A percentile compares a stretch with the other conserved stretches of the same genome.
These are phyloP conservation scores for Dyspetes luteomarginatus DNA, from an alignment of 2,888 invertebrate genomes.

Conservation along the genomic window DNA sequence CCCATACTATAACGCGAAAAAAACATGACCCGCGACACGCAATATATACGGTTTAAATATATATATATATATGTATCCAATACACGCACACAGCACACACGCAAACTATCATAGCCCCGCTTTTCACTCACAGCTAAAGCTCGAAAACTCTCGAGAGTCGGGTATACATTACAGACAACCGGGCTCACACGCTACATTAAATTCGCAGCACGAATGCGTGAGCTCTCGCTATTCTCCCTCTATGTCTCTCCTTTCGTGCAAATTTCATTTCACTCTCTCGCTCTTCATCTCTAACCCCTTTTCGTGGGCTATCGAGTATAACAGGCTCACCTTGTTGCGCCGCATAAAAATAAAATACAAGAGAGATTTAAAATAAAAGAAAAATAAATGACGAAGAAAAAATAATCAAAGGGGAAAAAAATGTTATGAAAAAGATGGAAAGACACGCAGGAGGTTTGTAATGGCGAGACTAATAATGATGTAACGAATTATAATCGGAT, in stretches of 20 bases:
- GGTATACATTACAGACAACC: slow-evolving; percentile 60
- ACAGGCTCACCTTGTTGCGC: slow-evolving; percentile 13
- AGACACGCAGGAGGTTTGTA: slow-evolving; percentile 53
- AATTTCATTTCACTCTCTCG: slow-evolving; percentile 49
- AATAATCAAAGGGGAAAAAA: slow-evolving; percentile 5
- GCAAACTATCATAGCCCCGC: not conserved
- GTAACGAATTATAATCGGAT: slow-evolving; percentile 51
- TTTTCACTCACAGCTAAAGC: slow-evolving; percentile 33
- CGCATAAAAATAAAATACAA: slow-evolving; percentile 1
- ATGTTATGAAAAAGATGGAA: slow-evolving; percentile 1
- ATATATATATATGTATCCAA: slow-evolving; percentile 1
- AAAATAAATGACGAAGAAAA: not conserved
- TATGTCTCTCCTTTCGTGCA: slow-evolving; percentile 33
- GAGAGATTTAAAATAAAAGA: not conserved
- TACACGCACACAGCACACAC: slow-evolving; percentile 10
- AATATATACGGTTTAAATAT: slow-evolving; percentile 21
- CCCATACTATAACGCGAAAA: slow-evolving; percentile 15
- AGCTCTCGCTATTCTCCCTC: slow-evolving; percentile 11
- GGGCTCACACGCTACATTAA: slow-evolving; percentile 64
- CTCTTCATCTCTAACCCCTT: not conserved
- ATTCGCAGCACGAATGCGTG: slow-evolving; percentile 59
- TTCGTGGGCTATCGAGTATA: slow-evolving; percentile 41
- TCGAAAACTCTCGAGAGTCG: slow-evolving; percentile 42
- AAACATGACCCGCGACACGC: slow-evolving; percentile 50
- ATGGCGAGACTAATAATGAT: slow-evolving; percentile 48